Evolutionary conservation across 1,140 invertebrate species (phyloP).

Genomic region (Anthonomus grandis): DNA sequence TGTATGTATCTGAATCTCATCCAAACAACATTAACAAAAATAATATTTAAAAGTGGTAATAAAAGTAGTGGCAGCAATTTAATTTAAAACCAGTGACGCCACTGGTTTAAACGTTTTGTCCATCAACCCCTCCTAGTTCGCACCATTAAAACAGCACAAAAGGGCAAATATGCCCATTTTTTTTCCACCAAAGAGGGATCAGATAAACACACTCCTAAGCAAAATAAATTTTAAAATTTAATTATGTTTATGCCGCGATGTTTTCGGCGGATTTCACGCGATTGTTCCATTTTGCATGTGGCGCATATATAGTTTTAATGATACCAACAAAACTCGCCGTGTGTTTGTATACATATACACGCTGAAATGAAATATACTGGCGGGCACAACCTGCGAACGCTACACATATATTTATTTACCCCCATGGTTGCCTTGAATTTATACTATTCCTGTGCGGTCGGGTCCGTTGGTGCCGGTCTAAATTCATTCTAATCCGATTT

Average conservation of each 20-base stretch:
- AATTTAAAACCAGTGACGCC: no score
- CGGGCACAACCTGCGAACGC: slow-evolving; percentile 14
- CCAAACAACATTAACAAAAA: no score
- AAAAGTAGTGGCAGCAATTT: no score
- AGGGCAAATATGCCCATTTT: no score
- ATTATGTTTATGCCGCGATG: slow-evolving; percentile 26
- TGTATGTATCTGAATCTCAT: no score
- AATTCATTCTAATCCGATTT: slow-evolving; percentile 18
- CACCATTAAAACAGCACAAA: no score
- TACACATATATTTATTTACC: slow-evolving; percentile 17
- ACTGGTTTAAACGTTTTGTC: no score
- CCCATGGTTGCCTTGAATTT: no score
- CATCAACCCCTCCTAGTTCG: no score
- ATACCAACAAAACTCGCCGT: slow-evolving; percentile 17
- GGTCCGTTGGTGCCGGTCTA: slow-evolving; percentile 3
- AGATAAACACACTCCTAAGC: slow-evolving; percentile 20
- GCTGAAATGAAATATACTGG: slow-evolving; percentile 20
- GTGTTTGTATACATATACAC: slow-evolving; percentile 6
- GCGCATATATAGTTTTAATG: slow-evolving; percentile 26
- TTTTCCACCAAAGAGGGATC: no score
- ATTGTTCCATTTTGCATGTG: slow-evolving; percentile 29
- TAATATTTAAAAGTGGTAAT: no score
- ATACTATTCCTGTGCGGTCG: slow-evolving; percentile 14
- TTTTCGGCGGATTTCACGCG: slow-evolving; percentile 27
- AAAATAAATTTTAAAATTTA: slow-evolving; percentile 28